Percentiles rank a stretch among this genome's conserved stretches.
These are phyloP conservation scores for Zhengitettix transpicula DNA, from an alignment of 2,888 invertebrate species.

Conservation along the genomic window DNA sequence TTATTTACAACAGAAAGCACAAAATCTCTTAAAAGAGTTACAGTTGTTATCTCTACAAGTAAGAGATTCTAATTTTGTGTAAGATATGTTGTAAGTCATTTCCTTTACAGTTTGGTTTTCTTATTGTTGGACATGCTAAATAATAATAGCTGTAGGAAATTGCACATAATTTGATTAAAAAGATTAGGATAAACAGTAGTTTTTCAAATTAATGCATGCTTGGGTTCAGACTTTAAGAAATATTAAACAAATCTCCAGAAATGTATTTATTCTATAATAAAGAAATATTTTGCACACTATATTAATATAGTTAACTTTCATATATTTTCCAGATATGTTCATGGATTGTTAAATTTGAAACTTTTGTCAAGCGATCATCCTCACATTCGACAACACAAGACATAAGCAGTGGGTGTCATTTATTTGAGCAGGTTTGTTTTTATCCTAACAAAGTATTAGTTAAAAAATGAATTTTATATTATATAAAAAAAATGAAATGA, in stretches of 20 bases:
- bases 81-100: not conserved
- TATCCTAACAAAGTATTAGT: no score
- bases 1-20: slow-evolving; percentile 37
- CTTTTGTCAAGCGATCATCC: slow-evolving; percentile 28
- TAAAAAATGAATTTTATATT: not conserved
- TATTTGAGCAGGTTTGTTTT: slow-evolving; percentile 33
- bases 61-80: slow-evolving; percentile 12
- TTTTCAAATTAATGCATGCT: no score
- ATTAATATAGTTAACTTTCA: not conserved
- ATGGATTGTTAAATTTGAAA: slow-evolving; percentile 47
- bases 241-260: no score
- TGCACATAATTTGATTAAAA: no score
- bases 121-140: no score
- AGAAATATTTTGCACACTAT: not conserved
- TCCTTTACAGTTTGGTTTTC: no score
- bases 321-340: slow-evolving; percentile 18
- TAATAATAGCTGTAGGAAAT: no score
- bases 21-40: slow-evolving; percentile 45
- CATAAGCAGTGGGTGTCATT: slow-evolving; percentile 30
- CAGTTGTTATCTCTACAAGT: slow-evolving; percentile 30
- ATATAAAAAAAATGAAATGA: not conserved
- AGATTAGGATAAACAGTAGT: no score
- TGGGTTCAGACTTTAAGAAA: no score
- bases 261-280: no score
- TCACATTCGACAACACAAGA: slow-evolving; percentile 35